Evolutionary conservation across 1,140 invertebrate genomes (phyloP), one percentile per base, ranked within the genome.

Genomic region (Sycobia sp.): DNA sequence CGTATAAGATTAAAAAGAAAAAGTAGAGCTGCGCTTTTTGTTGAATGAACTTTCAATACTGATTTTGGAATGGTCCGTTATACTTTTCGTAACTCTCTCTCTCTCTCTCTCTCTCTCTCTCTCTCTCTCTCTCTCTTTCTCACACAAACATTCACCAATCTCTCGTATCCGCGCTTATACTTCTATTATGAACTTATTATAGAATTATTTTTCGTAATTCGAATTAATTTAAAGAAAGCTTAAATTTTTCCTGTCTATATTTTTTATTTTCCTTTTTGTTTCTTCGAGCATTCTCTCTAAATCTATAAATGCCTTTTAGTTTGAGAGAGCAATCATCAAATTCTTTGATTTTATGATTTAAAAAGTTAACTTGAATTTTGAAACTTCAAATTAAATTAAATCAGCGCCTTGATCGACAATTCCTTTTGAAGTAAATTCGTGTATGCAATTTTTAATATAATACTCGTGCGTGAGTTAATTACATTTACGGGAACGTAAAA

Each of bases 1-100:
- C 43, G 20, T 22, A 65, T 57, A 68, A 67, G 69, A 70, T 62
- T 66, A 60, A 66, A n/a, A n/a, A 69, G 36, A 66, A 72, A 70
- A 71, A 67, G 63, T 63, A 65, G 39, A 22, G 49, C 32, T 58
- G 27, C 54, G 49, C 67, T 61, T 66, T 44, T 67, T 41, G 34
- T 11, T 49, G 56, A 60, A 69, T 56, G 66, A 72, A 58, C 58
- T 70, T 69, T 76, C 69, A 81, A 81, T 81, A 81, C 79, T 81
- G 79, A 77, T 78, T 77, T 78, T 79, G 79, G 79, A 81, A 81
- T 81, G 79, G 65, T 77, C 76, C 70, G 72, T 71, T 62, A 57
- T 66, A 60, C 60, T 68, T 70, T 69, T 41, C 56, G 62, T 66
- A 67, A 67, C 53, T 70, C 50, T 66, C 66, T 69, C 47, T 67